Conservation (phyloP, 2,888 invertebrate genomes). For the Tribolium freemani region DNA sequence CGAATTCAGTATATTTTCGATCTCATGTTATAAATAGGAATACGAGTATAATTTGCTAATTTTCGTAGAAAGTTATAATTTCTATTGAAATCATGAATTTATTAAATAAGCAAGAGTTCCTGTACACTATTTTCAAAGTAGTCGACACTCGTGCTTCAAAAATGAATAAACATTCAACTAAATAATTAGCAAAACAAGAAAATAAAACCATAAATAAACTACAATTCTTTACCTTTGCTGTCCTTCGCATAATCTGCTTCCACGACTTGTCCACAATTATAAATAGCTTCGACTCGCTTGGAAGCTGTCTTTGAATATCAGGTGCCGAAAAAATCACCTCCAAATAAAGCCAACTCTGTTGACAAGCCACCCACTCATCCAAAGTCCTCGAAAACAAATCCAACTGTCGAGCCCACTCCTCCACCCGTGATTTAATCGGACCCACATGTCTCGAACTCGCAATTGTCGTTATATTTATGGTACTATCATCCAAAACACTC, state of each 20-base stretch:
- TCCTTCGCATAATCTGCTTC: slow-evolving; percentile 88
- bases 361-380: slow-evolving; percentile 91
- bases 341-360: slow-evolving; percentile 94
- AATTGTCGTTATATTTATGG: slow-evolving; percentile 89
- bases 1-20: no score
- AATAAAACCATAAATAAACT: no score
- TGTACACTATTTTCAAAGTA: no score
- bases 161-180: no score
- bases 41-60: no score
- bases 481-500: slow-evolving; percentile 85
- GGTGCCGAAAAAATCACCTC: slow-evolving; percentile 96
- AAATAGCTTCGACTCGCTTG: slow-evolving; percentile 91
- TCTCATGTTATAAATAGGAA: no score
- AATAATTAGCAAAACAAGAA: no score
- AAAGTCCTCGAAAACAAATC: slow-evolving; percentile 87
- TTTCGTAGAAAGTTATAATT: no score
- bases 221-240: slow-evolving; percentile 74
- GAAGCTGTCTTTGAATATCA: slow-evolving; percentile 93
- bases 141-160: no score
- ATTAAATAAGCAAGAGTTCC: no score
- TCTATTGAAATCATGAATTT: no score
- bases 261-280: slow-evolving; percentile 89
- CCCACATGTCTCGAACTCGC: slow-evolving; percentile 89
- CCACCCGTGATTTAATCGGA: slow-evolving; percentile 85
- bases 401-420: slow-evolving; percentile 84